Evolutionary conservation across 2,797 vertebrate genomes (phyloP).

Genomic region (Phoebastria nigripes): DNA sequence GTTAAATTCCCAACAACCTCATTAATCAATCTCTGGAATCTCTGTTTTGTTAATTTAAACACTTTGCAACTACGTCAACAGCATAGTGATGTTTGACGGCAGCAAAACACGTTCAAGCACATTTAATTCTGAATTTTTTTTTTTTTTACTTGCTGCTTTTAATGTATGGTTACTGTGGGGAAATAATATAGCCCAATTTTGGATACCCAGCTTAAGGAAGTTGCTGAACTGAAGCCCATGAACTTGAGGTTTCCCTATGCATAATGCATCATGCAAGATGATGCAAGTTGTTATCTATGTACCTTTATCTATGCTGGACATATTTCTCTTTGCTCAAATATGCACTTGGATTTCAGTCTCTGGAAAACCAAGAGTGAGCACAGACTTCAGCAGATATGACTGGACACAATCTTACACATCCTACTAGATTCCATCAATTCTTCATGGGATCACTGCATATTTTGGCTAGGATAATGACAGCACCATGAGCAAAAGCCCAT

Average conservation of each 20-base stretch:
- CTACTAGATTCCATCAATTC: background rate
- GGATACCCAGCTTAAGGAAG: background rate
- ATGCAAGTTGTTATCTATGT: background rate
- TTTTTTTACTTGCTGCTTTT: background rate
- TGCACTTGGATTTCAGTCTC: background rate
- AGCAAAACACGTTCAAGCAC: background rate
- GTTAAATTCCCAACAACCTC: background rate
- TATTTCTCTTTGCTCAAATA: background rate
- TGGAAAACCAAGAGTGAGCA: background rate
- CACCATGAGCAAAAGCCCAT: background rate
- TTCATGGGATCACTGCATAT: background rate
- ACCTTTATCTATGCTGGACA: background rate
- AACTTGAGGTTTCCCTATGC: background rate
- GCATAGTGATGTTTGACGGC: rapidly evolving
- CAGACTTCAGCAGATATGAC: background rate
- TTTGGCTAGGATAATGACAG: background rate
- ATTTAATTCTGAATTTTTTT: background rate
- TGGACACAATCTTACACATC: background rate
- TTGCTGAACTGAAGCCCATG: background rate
- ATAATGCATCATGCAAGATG: background rate
- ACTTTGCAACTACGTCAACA: background rate
- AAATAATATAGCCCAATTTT: background rate
- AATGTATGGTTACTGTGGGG: background rate
- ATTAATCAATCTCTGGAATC: background rate
- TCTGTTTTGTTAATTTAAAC: background rate